Evolutionary conservation across 1,140 invertebrate species (phyloP).

Genomic region (Caenorhabditis briggsae): DNA sequence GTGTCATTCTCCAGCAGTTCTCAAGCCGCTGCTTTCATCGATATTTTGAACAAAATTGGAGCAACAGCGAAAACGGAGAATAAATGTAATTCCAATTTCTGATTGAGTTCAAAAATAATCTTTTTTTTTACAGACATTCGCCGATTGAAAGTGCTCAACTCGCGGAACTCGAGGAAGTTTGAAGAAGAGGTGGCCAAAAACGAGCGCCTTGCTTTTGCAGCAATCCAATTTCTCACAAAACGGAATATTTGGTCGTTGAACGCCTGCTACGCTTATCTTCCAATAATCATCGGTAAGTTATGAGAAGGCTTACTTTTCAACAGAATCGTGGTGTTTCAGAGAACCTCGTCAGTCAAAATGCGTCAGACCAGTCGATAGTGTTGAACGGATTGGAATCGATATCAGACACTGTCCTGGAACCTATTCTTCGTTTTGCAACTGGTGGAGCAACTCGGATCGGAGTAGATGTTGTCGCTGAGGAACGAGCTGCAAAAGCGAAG

Average conservation of each 20-base stretch:
- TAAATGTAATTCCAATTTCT: not conserved
- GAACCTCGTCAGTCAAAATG: not conserved
- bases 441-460: not conserved
- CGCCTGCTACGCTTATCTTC: not conserved
- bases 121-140: not conserved
- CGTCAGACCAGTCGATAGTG: not conserved
- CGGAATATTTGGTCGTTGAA: not conserved
- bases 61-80: not conserved
- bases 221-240: not conserved
- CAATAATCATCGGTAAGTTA: not conserved
- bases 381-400: not conserved
- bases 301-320: not conserved
- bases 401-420: not conserved
- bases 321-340: not conserved
- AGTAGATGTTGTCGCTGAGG: not conserved
- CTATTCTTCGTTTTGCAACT: not conserved
- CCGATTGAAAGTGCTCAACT: not conserved
- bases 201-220: not conserved
- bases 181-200: not conserved
- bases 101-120: not conserved
- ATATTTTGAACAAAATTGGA: not conserved
- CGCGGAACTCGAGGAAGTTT: not conserved
- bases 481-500: not conserved
- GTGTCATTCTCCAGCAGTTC: not conserved
- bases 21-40: not conserved